Evolutionary conservation across 2,888 invertebrate genomes (phyloP).

Genomic region (Netelia melanura): DNA sequence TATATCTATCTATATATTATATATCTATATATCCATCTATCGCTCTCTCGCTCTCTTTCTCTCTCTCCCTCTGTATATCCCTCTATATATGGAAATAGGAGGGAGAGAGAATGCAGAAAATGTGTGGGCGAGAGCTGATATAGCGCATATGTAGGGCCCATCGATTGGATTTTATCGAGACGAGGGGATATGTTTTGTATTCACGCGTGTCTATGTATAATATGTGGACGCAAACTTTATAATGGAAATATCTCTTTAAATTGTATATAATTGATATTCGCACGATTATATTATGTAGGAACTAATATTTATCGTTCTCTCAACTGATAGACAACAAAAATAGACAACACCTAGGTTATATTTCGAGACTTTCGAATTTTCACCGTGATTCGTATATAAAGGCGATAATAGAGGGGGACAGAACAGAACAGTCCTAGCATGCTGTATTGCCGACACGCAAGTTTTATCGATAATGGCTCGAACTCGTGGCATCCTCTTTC

Average conservation of each 20-base stretch:
- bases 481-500: background rate
- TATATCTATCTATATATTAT: no score
- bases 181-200: conserved; percentile 5
- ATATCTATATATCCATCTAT: no score
- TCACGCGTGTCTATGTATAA: background rate
- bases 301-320: conserved; percentile 28
- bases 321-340: conserved; percentile 22
- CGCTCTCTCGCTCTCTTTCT: no score
- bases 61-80: no score
- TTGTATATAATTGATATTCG: conserved; percentile 59
- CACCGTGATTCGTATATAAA: background rate
- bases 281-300: conserved; percentile 24
- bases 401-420: background rate
- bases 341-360: background rate
- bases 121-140: conserved; percentile 26
- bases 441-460: background rate
- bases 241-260: conserved; percentile 41
- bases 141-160: conserved; percentile 18
- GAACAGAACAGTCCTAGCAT: background rate
- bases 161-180: conserved; percentile 59
- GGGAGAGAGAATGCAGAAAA: conserved; percentile 43
- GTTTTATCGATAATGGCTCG: conserved; percentile 1
- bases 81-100: background rate
- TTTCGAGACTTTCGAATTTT: conserved; percentile 31
- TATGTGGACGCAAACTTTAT: background rate